Conservation (phyloP, 2,888 invertebrate genomes). For the Lordiphosa fenestrarum region DNA sequence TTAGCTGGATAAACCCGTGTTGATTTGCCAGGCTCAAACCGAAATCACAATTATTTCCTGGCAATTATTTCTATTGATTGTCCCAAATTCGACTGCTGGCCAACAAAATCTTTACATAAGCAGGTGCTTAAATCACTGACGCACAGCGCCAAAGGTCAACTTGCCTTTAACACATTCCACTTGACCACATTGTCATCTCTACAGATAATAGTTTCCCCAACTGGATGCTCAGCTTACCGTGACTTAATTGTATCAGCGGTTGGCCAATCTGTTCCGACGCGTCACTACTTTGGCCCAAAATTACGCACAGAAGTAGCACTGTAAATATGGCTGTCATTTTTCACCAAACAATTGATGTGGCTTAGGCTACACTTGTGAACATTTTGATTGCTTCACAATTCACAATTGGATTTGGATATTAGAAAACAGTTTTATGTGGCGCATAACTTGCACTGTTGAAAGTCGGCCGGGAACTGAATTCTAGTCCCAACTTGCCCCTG, state of each 20-base stretch:
- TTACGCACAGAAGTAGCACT: constrained; percentile 41
- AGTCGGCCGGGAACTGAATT: constrained; percentile 73
- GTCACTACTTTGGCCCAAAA: constrained; percentile 29
- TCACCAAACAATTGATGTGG: constrained; percentile 31
- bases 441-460: constrained; percentile 57
- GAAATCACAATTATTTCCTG: constrained; percentile 37
- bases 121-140: constrained; percentile 43
- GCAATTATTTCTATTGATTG: constrained; percentile 72
- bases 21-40: constrained; percentile 48
- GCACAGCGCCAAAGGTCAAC: constrained; percentile 72
- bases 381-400: constrained; percentile 5
- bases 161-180: constrained; percentile 31
- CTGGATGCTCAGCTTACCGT: constrained; percentile 76
- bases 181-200: constrained; percentile 34
- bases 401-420: background rate
- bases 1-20: constrained; percentile 60
- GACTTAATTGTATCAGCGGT: constrained; percentile 79
- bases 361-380: constrained; percentile 12
- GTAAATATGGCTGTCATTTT: constrained; percentile 53
- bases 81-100: constrained; percentile 52
- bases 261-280: constrained; percentile 59
- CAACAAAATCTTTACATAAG: constrained; percentile 10
- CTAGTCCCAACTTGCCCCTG: constrained; percentile 54
- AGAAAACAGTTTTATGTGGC: constrained; percentile 11
- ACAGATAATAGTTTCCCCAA: constrained; percentile 42